A percentile compares a stretch with the other conserved stretches of the same genome.
Conservation (phyloP, 2,797 vertebrate species). For the Myripristis jacobus region DNA sequence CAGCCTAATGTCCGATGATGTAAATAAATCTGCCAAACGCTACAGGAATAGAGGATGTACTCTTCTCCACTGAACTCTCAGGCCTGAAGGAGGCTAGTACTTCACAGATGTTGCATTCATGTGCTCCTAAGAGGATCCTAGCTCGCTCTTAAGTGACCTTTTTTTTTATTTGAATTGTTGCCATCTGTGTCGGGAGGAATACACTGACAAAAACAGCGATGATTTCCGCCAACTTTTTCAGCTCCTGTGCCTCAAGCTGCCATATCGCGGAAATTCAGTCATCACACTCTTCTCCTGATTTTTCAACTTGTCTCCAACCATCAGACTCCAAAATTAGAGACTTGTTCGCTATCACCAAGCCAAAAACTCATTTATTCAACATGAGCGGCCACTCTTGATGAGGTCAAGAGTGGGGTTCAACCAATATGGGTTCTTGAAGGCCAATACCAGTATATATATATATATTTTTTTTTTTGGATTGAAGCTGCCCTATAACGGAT, state of each 20-base stretch:
- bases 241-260: neutral
- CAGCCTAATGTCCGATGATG: constrained; percentile 1
- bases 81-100: no score
- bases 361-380: neutral
- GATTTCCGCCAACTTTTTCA: constrained; percentile 6
- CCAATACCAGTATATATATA: neutral
- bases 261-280: constrained; percentile 2
- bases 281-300: constrained; percentile 2
- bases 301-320: constrained; percentile 6
- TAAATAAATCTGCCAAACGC: constrained; percentile 38
- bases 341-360: neutral
- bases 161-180: neutral
- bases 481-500: no score
- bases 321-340: neutral
- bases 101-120: neutral
- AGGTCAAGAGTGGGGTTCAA: no score
- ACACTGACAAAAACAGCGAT: neutral
- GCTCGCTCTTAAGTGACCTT: constrained; percentile 22
- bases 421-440: neutral
- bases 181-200: no score
- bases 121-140: constrained; percentile 12
- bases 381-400: no score
- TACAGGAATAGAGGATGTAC: neutral
- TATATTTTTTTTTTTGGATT: no score
- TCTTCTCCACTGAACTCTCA: no score